These are phyloP conservation scores for Heliconius hortense DNA, from an alignment of 2,888 invertebrate species.

Conservation along the genomic window DNA sequence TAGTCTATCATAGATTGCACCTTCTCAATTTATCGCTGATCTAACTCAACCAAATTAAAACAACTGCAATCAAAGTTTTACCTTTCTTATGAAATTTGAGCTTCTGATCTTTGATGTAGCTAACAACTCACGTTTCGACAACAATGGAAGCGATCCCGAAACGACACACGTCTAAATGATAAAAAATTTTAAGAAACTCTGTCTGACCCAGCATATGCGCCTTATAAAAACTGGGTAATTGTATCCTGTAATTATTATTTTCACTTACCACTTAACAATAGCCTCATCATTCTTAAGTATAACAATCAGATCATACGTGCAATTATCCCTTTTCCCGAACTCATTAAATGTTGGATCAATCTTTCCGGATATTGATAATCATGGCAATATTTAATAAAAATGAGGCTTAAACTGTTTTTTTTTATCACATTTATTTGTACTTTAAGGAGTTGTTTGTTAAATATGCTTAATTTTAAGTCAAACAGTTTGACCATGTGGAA, in stretches of 20 bases:
- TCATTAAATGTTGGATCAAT: constrained; percentile 64
- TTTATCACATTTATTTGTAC: not conserved
- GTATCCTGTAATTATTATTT: constrained; percentile 44
- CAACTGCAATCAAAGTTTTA: not conserved
- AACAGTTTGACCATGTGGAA: not conserved
- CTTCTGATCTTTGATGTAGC: not conserved
- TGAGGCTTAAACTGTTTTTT: not conserved
- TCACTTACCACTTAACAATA: constrained; percentile 43
- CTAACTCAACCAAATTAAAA: not conserved
- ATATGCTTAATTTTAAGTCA: not conserved
- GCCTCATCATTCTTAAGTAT: constrained; percentile 53
- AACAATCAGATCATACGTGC: constrained; percentile 60
- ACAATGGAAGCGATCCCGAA: not conserved
- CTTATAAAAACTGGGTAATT: constrained; percentile 28
- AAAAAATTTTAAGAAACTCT: constrained; percentile 11
- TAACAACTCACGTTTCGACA: constrained; percentile 17
- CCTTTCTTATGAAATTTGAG: not conserved
- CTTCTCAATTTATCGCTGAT: not conserved
- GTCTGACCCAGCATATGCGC: constrained; percentile 7
- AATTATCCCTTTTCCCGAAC: constrained; percentile 74
- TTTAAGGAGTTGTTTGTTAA: not conserved
- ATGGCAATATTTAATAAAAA: constrained; percentile 60
- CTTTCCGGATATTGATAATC: constrained; percentile 80
- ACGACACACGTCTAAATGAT: constrained; percentile 17
- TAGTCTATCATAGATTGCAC: not conserved